Evolutionary conservation across 1,140 invertebrate genomes (phyloP), one percentile per base, ranked within the genome.

Genomic region (Cyphomyrmex costatus): DNA sequence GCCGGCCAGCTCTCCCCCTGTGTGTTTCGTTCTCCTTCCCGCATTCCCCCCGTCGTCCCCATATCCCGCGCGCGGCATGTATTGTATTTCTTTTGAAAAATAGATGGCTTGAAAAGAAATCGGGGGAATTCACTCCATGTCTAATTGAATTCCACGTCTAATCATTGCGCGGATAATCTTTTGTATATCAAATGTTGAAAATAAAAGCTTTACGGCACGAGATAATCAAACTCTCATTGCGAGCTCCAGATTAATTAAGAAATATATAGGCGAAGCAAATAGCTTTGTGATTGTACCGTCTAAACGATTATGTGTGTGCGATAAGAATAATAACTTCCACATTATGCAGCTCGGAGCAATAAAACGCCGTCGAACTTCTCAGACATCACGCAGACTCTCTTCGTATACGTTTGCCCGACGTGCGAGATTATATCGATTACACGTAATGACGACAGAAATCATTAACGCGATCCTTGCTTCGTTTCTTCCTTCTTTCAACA

Each of bases 371-470:
- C 36, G 19, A 12, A 36, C 36, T 33, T 74, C 36, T 49, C 63
- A 80, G 78, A 70, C 79, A 83, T 74, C 36, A 60, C n/a, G 51
- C 49, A 70, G 53, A 65, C 85, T 77, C 63, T 5, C 63, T 5
- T 33, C 36, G 14, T n/a, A 49, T 56, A 33, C 56, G 51, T 19
- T 60, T 46, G 24, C 12, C 36, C 56, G 30, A 74, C 66, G 68
- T 21, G 51, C 79, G 53, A 74, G 79, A 83, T 83, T 83, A 60
- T 83, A 83, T 83, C 79, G 79, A 73, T 61, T 74, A 83, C 79
- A 49, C 24, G 68, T 74, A 83, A 83, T 74, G 68, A 74, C 53
- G 79, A 73, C 24, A 73, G 68, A 60, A 83, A 42, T 83, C 79
- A 83, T 61, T 61, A 61, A 60, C 33, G 68, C 68, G 53, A 60